Evolutionary conservation across 2,888 invertebrate species (phyloP), one percentile per base, ranked within the genome.

Genomic region (Caenorhabditis parvicauda): DNA sequence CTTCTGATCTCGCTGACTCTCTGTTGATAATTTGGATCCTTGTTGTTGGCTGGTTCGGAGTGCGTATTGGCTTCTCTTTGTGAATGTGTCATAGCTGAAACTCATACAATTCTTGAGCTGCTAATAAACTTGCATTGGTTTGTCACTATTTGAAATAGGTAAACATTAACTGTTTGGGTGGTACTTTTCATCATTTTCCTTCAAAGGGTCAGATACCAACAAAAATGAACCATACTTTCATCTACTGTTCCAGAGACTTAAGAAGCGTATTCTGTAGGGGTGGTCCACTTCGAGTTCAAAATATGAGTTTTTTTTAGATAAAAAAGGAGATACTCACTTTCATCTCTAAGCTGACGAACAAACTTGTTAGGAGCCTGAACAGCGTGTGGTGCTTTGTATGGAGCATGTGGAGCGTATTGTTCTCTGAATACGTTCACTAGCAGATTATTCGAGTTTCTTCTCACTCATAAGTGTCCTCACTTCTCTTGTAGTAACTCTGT

Each of bases 61-160:
- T 80, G 74, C 22, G 67, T 69, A 58, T 79, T 79, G 22, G 79
- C 79, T 59, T 79, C 75, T 3, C 74, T 66, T 59, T 80, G 79
- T 29, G 67, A 65, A 37, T 62, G 48, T 28, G 79, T 80, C 64
- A 79, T 56, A 24, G 70, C 79, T 79, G 50, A 46, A 75, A 62
- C 7, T 6, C 14, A 28, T n/a, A 39, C 43, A n/a, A 9, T 29
- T 24, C 17, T 57, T 65, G 22, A 54, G n/a, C 3, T 53, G 19
- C 12, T 6, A 38, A 2, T 2, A 35, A n/a, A n/a, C n/a, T n/a
- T n/a, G n/a, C n/a, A n/a, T n/a, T n/a, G n/a, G n/a, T n/a, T n/a
- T n/a, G n/a, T n/a, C n/a, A n/a, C n/a, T n/a, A n/a, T n/a, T n/a
- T n/a, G n/a, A n/a, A n/a, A n/a, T n/a, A n/a, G n/a, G n/a, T n/a